Conservation (phyloP, 2,113 vertebrate genomes). For the Nettapus auritus region DNA sequence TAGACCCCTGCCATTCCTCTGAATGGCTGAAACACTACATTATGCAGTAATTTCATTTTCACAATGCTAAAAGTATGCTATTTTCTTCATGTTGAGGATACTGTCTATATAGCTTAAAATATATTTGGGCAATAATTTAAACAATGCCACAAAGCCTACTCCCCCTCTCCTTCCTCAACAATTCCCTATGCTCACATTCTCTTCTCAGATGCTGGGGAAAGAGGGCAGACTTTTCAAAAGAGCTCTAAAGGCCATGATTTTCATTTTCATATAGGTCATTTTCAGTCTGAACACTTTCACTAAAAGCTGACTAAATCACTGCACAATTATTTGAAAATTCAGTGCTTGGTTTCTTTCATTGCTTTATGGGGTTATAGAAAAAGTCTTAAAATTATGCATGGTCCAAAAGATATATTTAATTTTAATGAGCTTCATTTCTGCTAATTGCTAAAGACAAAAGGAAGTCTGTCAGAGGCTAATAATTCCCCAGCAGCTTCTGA, state of each 20-base stretch:
- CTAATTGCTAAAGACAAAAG: conserved; percentile 20
- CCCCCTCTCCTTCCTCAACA: background rate
- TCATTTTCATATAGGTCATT: background rate
- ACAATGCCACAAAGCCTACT: background rate
- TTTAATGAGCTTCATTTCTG: background rate
- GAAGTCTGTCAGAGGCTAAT: background rate
- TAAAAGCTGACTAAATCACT: background rate
- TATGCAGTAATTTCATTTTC: background rate
- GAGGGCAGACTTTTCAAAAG: background rate
- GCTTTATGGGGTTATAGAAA: background rate
- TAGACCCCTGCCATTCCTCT: background rate
- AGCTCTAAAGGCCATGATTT: background rate
- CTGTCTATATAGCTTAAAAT: background rate
- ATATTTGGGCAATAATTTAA: background rate
- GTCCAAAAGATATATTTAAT: conserved; percentile 15
- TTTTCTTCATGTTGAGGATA: background rate
- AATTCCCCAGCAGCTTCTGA: conserved; percentile 4
- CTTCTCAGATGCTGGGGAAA: background rate
- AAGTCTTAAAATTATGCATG: background rate
- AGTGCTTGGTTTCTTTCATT: background rate
- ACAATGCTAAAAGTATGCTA: background rate
- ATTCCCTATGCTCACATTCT: background rate
- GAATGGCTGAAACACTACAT: background rate
- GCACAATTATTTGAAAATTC: background rate
- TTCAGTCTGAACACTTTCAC: background rate